These are phyloP conservation scores for Tragulus kanchil DNA, from an alignment of 2,113 vertebrate genomes.

Conservation along the genomic window DNA sequence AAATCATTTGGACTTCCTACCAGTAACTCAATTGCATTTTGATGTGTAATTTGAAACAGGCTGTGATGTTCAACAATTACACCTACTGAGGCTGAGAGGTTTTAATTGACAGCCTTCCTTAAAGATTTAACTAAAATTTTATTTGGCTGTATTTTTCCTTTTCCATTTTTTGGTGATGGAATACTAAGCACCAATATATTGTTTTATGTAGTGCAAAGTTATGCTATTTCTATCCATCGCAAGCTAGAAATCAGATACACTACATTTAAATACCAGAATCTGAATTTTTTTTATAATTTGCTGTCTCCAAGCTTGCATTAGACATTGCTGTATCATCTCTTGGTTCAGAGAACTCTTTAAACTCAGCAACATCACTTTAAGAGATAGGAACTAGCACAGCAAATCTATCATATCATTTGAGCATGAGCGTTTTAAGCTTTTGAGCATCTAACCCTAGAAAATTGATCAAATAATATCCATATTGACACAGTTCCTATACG, in stretches of 20 bases:
- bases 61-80: background rate
- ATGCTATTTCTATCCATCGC: background rate
- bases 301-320: background rate
- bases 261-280: background rate
- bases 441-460: background rate
- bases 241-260: background rate
- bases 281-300: slow-evolving; percentile 31
- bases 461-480: background rate
- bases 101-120: background rate
- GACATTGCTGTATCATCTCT: background rate
- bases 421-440: background rate
- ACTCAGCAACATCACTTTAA: background rate
- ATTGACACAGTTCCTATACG: background rate
- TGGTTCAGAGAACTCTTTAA: background rate
- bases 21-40: background rate
- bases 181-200: background rate
- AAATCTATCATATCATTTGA: slow-evolving; percentile 28
- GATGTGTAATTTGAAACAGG: background rate
- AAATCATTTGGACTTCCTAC: background rate
- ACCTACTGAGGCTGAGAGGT: background rate
- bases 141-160: background rate
- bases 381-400: background rate
- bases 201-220: background rate
- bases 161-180: background rate
- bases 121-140: background rate